Conservation (phyloP, 2,888 invertebrate genomes). For the Drosophila cracens region DNA sequence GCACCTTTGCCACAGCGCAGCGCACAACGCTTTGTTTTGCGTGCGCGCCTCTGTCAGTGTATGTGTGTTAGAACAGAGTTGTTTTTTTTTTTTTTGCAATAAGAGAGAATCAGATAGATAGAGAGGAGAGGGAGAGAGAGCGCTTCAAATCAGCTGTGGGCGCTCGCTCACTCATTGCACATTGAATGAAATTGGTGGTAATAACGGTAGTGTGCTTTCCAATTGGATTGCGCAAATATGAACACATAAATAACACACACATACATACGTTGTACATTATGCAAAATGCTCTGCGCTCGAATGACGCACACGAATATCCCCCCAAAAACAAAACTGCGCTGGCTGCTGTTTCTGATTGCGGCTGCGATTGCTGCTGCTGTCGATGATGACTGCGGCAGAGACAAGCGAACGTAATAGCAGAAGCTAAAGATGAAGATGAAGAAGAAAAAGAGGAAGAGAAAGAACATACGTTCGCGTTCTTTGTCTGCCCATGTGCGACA, state of each 20-base stretch:
- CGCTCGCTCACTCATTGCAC: conserved; percentile 46
- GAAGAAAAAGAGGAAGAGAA: conserved; percentile 15
- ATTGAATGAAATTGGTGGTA: conserved; percentile 67
- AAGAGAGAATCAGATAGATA: conserved; percentile 18
- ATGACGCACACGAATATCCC: conserved; percentile 73
- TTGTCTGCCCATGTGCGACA: conserved; percentile 52
- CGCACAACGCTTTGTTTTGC: conserved; percentile 59
- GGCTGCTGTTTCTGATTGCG: conserved; percentile 27
- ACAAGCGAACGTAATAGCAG: conserved; percentile 33
- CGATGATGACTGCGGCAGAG: conserved; percentile 61
- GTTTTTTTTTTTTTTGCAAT: conserved; percentile 14
- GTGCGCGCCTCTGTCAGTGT: conserved; percentile 20
- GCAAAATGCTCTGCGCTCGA: conserved; percentile 62
- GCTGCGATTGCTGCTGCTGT: conserved; percentile 50
- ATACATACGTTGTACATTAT: conserved; percentile 45
- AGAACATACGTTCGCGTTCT: conserved; percentile 33
- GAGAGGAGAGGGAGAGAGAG: conserved; percentile 21
- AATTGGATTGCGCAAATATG: conserved; percentile 73
- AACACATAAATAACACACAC: conserved; percentile 55
- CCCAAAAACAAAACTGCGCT: conserved; percentile 37
- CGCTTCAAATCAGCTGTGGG: conserved; percentile 63
- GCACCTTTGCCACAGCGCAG: conserved; percentile 77
- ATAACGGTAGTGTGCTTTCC: conserved; percentile 69
- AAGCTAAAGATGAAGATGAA: not conserved
- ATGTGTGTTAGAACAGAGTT: conserved; percentile 55